Base-by-base conservation (phyloP, 2,888 invertebrate species). In the Pollenia labialis region DNA sequence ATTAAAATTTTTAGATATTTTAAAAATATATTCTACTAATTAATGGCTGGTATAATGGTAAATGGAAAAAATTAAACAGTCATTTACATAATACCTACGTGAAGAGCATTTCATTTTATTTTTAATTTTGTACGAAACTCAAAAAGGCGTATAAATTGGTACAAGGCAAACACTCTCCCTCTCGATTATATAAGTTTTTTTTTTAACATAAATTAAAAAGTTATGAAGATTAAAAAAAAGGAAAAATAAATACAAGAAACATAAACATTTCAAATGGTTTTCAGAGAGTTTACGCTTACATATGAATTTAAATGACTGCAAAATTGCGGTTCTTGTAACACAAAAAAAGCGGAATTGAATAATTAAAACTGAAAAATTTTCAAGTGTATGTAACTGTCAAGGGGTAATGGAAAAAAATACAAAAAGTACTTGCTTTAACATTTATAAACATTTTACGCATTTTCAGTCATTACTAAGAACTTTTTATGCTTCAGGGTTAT, bases 351-450 rank as follows among this genome's bases (percentile, higher is more conserved):
- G 72, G 64, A 83, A 83, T 64, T 83, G 77, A 76, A 83, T 83
- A 83, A 83, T 83, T 83, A 83, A 83, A 83, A 77, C 52, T 76
- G 68, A 82, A 82, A 76, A 82, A 46, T 48, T 82, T 18, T 81
- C 46, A 71, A 77, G 71, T 71, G 16, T 64, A 68, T 75, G 74
- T 58, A 64, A 83, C 69, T 83, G 69, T 77, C 62, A 83, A 77
- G 82, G 69, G 62, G 48, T 48, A 60, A 54, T 56, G 42, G 18
- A 48, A 48, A 48, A 48, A 58, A 40, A 62, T 9, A 16, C 32
- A 52, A 52, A 12, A 81, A 66, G 68, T 32, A 60, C 60, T 68
- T 60, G 42, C 40, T 54, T 69, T 75, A 72, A 42, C 46, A 44
- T 64, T 79, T 52, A 60, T 48, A 18, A 66, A 42, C 12, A 50